These are phyloP conservation scores for Sipha flava DNA, from an alignment of 1,140 invertebrate genomes.

Conservation along the genomic window DNA sequence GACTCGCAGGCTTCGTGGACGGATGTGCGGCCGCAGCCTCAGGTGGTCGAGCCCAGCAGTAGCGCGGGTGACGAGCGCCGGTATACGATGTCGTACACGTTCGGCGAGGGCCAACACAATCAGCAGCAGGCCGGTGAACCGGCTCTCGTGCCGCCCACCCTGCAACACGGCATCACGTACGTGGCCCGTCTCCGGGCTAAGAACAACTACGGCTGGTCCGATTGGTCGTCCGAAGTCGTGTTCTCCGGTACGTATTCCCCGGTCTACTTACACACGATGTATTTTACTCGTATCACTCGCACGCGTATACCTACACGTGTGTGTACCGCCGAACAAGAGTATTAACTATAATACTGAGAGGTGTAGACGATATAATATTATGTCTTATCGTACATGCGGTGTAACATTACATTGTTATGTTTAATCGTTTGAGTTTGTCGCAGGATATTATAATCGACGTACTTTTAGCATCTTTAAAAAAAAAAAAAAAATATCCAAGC, in stretches of 20 bases:
- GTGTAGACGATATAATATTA: no score
- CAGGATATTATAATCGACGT: no score
- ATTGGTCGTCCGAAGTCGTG: not conserved
- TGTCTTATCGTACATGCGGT: no score
- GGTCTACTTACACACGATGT: not conserved
- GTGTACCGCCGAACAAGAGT: no score
- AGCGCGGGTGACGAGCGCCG: not conserved
- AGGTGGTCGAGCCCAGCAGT: not conserved
- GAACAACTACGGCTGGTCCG: constrained; percentile 5
- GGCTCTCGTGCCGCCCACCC: not conserved
- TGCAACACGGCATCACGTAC: not conserved
- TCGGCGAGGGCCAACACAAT: not conserved
- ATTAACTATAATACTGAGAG: no score
- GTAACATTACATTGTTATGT: no score
- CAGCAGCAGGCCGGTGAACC: not conserved
- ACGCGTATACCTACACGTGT: no score
- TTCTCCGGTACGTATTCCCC: not conserved
- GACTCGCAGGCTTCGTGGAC: not conserved
- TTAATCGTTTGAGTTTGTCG: no score
- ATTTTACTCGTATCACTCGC: not conserved
- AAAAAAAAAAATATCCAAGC: no score
- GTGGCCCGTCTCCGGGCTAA: not conserved
- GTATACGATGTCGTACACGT: not conserved
- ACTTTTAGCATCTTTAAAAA: no score
- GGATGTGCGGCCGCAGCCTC: not conserved